Base-by-base conservation (phyloP, 2,888 invertebrate species). In the Netelia melanura region DNA sequence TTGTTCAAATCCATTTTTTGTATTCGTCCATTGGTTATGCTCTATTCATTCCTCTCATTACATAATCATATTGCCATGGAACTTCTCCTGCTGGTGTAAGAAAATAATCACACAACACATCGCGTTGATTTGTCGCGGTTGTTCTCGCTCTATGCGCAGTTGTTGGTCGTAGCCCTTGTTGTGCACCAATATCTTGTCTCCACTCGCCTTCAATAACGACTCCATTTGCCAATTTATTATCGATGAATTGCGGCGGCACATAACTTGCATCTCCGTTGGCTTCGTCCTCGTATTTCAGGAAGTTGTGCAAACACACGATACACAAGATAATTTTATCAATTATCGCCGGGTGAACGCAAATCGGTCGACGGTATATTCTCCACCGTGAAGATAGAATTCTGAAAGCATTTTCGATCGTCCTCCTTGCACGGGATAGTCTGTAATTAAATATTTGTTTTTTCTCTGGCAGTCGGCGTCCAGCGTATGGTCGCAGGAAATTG, bases 361-460 rank as follows among this genome's bases (percentile, higher is more conserved):
- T 61, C 8, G 61, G 61, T 61, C 21, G n/a, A 23, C 61, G 21
- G 23, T 17, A 61, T 8, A 61, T 23, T 23, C 61, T n/a, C 61
- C 61, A 61, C 9, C 23, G 61, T 9, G 61, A 61, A 17, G 61
- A 21, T 11, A 61, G 23, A 61, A 61, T 61, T 21, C 61, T 25
- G 23, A 61, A 61, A 23, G 61, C 23, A 61, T 61, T 61, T 23
- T 61, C 61, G 23, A 61, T 61, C 8, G 23, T 23, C 23, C 61
- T 61, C 3, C 61, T n/a, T 8, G 61, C 61, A 17, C 61, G n/a
- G 61, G 61, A 61, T 23, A 61, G 23, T 23, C 61, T 21, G 21
- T 61, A 61, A 23, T 61, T 61, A 23, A 61, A 61, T 17, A 56
- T 56, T 61, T 61, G n/a, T 61, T 61, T 21, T 23, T 61, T 17